Conservation (phyloP, 2,797 vertebrate species). For the Discoglossus pictus region DNA sequence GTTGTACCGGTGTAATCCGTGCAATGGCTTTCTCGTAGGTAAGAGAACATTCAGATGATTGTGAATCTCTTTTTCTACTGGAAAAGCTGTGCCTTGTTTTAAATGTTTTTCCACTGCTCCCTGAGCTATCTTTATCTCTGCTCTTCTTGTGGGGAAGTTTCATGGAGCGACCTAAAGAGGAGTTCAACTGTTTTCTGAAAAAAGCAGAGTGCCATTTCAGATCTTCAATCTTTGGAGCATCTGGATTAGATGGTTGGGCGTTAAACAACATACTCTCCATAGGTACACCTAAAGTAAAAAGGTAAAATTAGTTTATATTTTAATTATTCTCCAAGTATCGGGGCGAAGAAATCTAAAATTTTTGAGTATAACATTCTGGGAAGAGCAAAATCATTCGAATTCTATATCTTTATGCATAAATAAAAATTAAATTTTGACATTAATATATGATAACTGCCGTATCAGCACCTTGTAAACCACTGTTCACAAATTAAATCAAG, state of each 20-base stretch:
- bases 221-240: constrained; percentile 72
- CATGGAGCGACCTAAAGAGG: constrained; percentile 63
- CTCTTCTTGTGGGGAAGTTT: constrained; percentile 67
- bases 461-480: too few relatives aligned
- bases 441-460: too few relatives aligned
- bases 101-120: constrained; percentile 45
- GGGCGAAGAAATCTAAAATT: too few relatives aligned
- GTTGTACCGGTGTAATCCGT: constrained; percentile 62
- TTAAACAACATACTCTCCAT: constrained; percentile 71
- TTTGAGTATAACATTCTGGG: too few relatives aligned
- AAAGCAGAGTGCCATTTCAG: constrained; percentile 77
- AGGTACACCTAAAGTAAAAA: constrained; percentile 63
- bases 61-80: constrained; percentile 43
- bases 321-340: too few relatives aligned
- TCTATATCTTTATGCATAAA: too few relatives aligned
- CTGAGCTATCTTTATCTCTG: constrained; percentile 48
- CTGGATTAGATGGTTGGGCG: constrained; percentile 65
- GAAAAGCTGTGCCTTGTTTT: constrained; percentile 54
- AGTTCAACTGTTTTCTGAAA: constrained; percentile 76
- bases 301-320: too few relatives aligned
- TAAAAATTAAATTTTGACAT: too few relatives aligned
- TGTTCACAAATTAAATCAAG: too few relatives aligned
- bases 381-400: too few relatives aligned
- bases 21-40: constrained; percentile 67
- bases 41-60: constrained; percentile 54